These are phyloP conservation scores for Sarcophilus harrisii DNA, from an alignment of 2,797 vertebrate species.

Conservation along the genomic window DNA sequence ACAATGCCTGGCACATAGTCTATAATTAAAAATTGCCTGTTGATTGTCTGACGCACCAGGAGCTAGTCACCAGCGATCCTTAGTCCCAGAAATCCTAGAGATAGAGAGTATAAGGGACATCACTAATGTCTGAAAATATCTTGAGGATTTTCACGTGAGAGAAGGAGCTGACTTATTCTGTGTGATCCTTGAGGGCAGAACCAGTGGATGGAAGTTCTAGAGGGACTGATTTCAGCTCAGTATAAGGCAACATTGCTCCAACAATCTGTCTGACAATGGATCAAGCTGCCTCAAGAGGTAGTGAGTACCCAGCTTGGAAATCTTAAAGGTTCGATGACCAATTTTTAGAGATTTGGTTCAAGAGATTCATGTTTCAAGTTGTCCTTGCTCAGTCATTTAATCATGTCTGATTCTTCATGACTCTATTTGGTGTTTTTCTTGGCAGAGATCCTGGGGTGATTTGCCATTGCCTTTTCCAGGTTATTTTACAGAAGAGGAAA, in stretches of 20 bases:
- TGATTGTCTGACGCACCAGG: neutral
- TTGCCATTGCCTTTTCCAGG: neutral
- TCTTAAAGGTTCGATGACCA: neutral
- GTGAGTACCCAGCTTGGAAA: neutral
- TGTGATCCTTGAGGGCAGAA: neutral
- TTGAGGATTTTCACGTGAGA: neutral
- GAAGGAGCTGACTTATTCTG: neutral
- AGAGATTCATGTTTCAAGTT: neutral
- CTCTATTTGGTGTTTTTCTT: neutral
- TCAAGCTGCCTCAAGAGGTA: neutral
- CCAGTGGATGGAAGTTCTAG: neutral
- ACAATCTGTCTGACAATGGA: neutral
- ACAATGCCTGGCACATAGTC: neutral
- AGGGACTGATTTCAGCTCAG: neutral
- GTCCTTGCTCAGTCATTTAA: neutral
- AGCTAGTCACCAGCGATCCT: neutral
- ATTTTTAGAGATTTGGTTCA: neutral
- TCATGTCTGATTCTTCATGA: neutral
- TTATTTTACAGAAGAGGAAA: neutral
- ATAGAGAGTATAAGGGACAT: neutral
- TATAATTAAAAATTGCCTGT: neutral
- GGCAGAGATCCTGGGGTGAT: neutral
- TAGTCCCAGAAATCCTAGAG: neutral
- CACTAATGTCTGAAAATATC: neutral
- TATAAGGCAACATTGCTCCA: neutral